phyloP scores from a whole-genome alignment of 2,888 invertebrate species.

The Tupiocoris notatus region DNA sequence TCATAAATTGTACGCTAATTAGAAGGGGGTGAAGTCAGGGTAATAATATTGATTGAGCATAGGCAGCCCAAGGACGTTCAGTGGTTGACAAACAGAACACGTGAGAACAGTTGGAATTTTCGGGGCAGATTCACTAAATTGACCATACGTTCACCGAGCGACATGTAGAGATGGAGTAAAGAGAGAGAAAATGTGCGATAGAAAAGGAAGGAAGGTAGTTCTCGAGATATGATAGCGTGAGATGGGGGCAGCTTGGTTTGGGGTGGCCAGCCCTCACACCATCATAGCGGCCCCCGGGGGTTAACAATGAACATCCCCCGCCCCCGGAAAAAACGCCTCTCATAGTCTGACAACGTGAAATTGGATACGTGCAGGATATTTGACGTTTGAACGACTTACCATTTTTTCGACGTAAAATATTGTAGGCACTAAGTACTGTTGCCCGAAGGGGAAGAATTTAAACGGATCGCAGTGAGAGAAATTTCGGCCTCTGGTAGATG shows the following conservation, averaged over 20 bases:
- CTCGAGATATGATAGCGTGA: conserved; percentile 1
- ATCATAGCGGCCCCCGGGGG: no score
- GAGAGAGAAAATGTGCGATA: neutral
- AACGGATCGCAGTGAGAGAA: neutral
- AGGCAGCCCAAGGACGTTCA: neutral
- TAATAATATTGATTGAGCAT: conserved; percentile 40
- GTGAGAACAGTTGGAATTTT: no score
- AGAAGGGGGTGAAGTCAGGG: conserved; percentile 1
- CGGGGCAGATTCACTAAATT: no score
- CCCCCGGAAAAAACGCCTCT: neutral
- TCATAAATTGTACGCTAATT: neutral
- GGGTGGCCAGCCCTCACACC: conserved; percentile 22
- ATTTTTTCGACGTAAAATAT: neutral
- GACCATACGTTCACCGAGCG: no score
- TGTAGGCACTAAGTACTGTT: no score
- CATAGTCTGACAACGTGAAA: neutral
- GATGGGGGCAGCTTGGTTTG: conserved; percentile 9
- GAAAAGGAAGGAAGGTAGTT: neutral
- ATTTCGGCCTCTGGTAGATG: neutral
- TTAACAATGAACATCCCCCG: neutral
- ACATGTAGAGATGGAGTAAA: no score
- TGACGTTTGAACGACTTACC: neutral
- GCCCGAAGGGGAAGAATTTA: neutral
- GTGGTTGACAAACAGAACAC: neutral
- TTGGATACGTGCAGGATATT: no score